Evolutionary conservation across 1,140 invertebrate species (phyloP).

Genomic region (Drosophila ironensis): DNA sequence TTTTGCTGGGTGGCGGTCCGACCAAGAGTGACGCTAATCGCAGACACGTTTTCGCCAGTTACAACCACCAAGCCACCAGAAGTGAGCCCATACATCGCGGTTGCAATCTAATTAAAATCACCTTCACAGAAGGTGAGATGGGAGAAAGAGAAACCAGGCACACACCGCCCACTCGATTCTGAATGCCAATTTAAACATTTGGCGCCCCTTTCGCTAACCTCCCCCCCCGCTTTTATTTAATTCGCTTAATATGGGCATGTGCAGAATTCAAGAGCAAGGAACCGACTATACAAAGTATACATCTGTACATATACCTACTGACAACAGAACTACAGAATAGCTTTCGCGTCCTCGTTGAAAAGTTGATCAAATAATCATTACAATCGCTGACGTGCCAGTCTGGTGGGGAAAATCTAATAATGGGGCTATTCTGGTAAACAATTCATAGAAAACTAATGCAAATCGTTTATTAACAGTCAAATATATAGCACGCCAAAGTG

Average conservation of each 20-base stretch:
- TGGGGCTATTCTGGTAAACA: too few species aligned
- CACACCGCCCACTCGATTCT: not conserved
- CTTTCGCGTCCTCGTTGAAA: too few species aligned
- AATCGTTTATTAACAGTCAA: not conserved
- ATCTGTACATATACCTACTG: not conserved
- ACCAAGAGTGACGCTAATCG: constrained; percentile 35
- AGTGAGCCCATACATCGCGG: constrained; percentile 30
- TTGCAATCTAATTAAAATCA: constrained; percentile 73
- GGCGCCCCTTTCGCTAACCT: not conserved
- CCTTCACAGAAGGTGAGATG: constrained; percentile 53
- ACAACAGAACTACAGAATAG: too few species aligned
- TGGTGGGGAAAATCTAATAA: too few species aligned
- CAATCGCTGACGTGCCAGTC: too few species aligned
- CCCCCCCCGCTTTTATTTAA: not conserved
- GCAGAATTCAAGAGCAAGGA: constrained; percentile 22
- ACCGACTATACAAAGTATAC: not conserved
- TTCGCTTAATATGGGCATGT: not conserved
- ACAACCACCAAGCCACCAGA: constrained; percentile 7
- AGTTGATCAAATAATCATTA: too few species aligned
- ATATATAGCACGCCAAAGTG: not conserved
- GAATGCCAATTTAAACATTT: constrained; percentile 40
- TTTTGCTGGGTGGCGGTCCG: constrained; percentile 11
- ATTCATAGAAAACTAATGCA: too few species aligned
- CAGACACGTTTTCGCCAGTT: constrained; percentile 27
- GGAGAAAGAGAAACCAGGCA: not conserved